Base-by-base conservation (phyloP, 2,113 vertebrate genomes). In the Otis tarda region DNA sequence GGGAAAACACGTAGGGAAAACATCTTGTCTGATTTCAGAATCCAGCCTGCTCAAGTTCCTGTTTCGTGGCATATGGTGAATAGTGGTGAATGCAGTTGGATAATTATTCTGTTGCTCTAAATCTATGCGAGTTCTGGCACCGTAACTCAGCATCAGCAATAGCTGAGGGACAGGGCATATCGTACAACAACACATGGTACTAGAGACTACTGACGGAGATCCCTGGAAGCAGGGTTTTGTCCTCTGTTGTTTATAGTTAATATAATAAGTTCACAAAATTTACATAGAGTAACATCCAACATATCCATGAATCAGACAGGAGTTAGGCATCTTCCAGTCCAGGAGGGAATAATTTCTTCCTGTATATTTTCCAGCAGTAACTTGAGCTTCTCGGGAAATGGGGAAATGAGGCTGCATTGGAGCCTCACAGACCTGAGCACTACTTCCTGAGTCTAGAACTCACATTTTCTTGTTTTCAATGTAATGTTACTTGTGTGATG, bases 1-100 rank as follows among this genome's bases (percentile, higher is more conserved):
- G 43, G 85, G 60, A 90, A 96, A 96, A 90, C 82, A 92, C 4
- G 1, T 13, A 82, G 75, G 90, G 55, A 77, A 94, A 88, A 90
- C 63, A 81, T 83, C 88, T 93, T 83, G 75, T 78, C 88, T 93
- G 82, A 67, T 69, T 93, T 80, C 31, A 68, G 67, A 75, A 65
- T 59, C 37, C 67, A 68, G 92, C 39, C 83, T 73, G 50, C 65
- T 93, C 12, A 5, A 82, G 65, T 74, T 80, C 49, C 81, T n/a
- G 21, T 93, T 93, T 55, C 9, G 0, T 64, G 83, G 70, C 84
- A 83, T 68, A 41, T 83, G 93, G 75, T 33, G 60, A 83, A 33
- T 67, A 71, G 41, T 8, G 22, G 68, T 60, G 64, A 50, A 79
- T 65, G 49, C 57, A 71, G 74, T 20, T 83, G 71, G 60, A 55